Evolutionary conservation across 37 sponge, comb jelly and placozoan genomes (phyloP), one percentile per base, ranked within the genome.

Genomic region (Diacarnus erythraeanus): DNA sequence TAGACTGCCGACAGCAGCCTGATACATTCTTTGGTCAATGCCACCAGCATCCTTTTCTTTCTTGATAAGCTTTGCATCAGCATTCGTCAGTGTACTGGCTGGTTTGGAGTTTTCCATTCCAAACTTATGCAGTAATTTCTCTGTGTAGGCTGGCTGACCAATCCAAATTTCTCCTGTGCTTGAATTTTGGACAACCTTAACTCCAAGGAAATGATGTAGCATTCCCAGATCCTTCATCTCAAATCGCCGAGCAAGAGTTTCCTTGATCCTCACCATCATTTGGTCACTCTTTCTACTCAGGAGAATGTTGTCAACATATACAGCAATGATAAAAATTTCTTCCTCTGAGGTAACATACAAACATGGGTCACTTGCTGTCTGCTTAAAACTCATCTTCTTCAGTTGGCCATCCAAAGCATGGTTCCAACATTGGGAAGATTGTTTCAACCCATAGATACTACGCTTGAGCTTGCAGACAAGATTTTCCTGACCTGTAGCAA

Each of bases 401-500:
- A 90, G 81, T 21, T 84, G 81, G 23, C 44, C 36, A 57, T 90
- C 79, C 35, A 89, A n/a, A n/a, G n/a, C n/a, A n/a, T n/a, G n/a
- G n/a, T n/a, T n/a, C n/a, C n/a, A n/a, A n/a, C n/a, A n/a, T 77
- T 43, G 67, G 67, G 18, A 4, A 22, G 72, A 80, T 90, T 36
- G 77, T 67, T 91, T 91, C 34, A 91, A 66, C 3, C 91, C 91
- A 66, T 91, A 86, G 37, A 91, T 33, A 37, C 83, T 83, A 39
- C 78, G 70, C 65, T 91, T 91, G 76, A 91, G 64, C 51, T 63
- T 77, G 67, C 86, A 91, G 9, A 81, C 86, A 23, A 90, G 70
- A 41, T 90, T 77, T 79, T 90, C 85, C 65, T 90, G 54, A 23
- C 84, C 85, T 26, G 79, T 51, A 37, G 17, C 57, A 31, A 75